Base-by-base conservation (phyloP, 2,888 invertebrate genomes). In the Drosophila lacicola region DNA sequence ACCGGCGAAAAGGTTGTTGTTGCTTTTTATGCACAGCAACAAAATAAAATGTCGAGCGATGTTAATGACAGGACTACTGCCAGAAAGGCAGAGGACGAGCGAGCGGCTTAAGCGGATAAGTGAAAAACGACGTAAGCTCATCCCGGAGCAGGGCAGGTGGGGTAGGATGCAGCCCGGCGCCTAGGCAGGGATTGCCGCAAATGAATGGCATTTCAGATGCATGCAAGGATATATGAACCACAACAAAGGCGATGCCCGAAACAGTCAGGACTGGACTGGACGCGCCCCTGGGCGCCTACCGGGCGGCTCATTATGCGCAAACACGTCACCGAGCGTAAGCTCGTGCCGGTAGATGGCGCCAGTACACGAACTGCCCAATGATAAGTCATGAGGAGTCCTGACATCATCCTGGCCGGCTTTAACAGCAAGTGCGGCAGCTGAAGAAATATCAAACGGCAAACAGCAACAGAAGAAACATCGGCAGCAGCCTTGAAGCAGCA, bases 301-400 rank as follows among this genome's bases (percentile, higher is more conserved):
- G 25, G 11, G 33, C 25, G 49, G 50, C 73, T 82, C 73, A 83
- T 83, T 86, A 82, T 82, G 81, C 77, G 64, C 77, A 79, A 70
- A 53, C 86, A 82, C 82, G 85, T 63, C 51, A 67, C 25, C 6
- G 61, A 46, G 21, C 33, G 29, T 13, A 57, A 46, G 37, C 51
- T 36, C 21, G 19, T 34, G 44, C 45, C 64, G 51, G 39, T 37
- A 39, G 65, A 50, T 46, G 67, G 42, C 46, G 62, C 51, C 34
- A 29, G 19, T 14, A 47, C 49, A 45, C 50, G 53, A 47, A 60
- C 72, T 57, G 61, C 25, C 51, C 60, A 66, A 44, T 47, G 74
- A 62, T 58, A 74, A 74, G 78, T 74, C 78, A 78, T 66, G 55
- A 39, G 44, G 42, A 46, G 58, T 34, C 29, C 45, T 21, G 39